phyloP scores from a whole-genome alignment of 2,888 invertebrate genomes.

The Dinocampus coccinellae region DNA sequence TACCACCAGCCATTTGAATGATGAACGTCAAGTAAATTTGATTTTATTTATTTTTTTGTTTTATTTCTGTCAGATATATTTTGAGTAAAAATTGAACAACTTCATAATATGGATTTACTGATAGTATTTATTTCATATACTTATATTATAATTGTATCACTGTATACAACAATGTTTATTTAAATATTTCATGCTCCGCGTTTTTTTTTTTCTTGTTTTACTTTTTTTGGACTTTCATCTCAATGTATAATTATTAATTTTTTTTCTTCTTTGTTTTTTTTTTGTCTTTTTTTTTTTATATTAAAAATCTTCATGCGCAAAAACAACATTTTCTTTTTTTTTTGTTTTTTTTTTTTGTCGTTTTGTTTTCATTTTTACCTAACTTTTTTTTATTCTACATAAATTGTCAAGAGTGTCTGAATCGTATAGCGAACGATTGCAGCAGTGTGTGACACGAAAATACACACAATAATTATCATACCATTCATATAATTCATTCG shows the following conservation, averaged over 20 bases:
- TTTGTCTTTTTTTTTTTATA: constrained; percentile 53
- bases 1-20: constrained; percentile 58
- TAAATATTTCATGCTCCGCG: constrained; percentile 65
- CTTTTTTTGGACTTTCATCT: constrained; percentile 64
- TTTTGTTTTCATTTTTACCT: too few relatives aligned
- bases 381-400: constrained; percentile 53
- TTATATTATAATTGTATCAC: constrained; percentile 70
- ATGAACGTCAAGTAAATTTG: constrained; percentile 21
- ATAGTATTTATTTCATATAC: constrained; percentile 70
- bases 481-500: constrained; percentile 46
- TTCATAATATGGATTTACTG: constrained; percentile 61
- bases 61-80: not conserved
- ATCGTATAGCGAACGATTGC: constrained; percentile 59
- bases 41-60: not conserved
- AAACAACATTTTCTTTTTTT: constrained; percentile 60
- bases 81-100: constrained; percentile 11
- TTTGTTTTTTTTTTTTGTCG: too few relatives aligned
- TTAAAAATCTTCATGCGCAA: constrained; percentile 66
- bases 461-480: constrained; percentile 40
- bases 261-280: constrained; percentile 30
- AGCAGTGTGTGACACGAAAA: constrained; percentile 45
- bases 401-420: constrained; percentile 60
- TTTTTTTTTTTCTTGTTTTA: constrained; percentile 51
- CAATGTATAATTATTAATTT: too few relatives aligned
- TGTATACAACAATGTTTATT: constrained; percentile 69